Evolutionary conservation across 2,113 vertebrate genomes (phyloP).

Genomic region (Lethenteron camtschaticum): DNA sequence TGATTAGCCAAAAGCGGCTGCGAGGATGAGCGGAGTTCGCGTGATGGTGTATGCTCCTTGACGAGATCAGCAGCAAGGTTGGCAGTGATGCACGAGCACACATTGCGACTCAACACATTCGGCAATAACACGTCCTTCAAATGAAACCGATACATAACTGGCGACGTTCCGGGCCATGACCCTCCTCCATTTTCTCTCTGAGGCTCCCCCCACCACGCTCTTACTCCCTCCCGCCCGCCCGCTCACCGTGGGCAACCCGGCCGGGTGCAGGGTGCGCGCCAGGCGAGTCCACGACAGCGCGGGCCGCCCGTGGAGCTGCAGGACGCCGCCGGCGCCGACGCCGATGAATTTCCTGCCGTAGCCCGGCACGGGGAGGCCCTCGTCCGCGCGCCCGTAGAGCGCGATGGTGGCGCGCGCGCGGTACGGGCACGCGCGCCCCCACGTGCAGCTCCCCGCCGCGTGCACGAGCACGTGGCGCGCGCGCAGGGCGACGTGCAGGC

Average conservation of each 20-base stretch:
- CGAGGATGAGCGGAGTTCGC: too few relatives aligned
- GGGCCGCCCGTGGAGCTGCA: slow-evolving; percentile 14
- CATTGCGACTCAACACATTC: too few relatives aligned
- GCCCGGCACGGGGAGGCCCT: slow-evolving; percentile 10
- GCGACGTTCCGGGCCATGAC: too few relatives aligned
- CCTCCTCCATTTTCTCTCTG: too few relatives aligned
- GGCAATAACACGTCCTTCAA: too few relatives aligned
- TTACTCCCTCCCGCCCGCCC: too few relatives aligned
- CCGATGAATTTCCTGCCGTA: slow-evolving; percentile 18
- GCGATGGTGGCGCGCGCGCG: slow-evolving; percentile 9
- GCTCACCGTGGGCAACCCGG: slow-evolving; percentile 12
- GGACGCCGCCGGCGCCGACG: slow-evolving; percentile 12
- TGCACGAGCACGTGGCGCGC: slow-evolving; percentile 14
- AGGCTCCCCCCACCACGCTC: too few relatives aligned
- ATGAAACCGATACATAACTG: too few relatives aligned
- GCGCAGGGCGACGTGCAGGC: slow-evolving; percentile 12
- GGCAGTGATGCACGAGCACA: too few relatives aligned
- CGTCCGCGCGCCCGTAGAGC: slow-evolving; percentile 9
- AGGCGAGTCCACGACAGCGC: slow-evolving; percentile 13
- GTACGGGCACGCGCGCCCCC: slow-evolving; percentile 15
- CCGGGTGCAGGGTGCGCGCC: slow-evolving; percentile 13
- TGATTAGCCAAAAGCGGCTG: too few relatives aligned
- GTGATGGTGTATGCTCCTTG: too few relatives aligned
- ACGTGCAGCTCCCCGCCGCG: slow-evolving; percentile 12
- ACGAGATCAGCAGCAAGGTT: too few relatives aligned